These are phyloP conservation scores for Caenorhabditis latens DNA, from an alignment of 1,140 invertebrate genomes.

Conservation along the genomic window DNA sequence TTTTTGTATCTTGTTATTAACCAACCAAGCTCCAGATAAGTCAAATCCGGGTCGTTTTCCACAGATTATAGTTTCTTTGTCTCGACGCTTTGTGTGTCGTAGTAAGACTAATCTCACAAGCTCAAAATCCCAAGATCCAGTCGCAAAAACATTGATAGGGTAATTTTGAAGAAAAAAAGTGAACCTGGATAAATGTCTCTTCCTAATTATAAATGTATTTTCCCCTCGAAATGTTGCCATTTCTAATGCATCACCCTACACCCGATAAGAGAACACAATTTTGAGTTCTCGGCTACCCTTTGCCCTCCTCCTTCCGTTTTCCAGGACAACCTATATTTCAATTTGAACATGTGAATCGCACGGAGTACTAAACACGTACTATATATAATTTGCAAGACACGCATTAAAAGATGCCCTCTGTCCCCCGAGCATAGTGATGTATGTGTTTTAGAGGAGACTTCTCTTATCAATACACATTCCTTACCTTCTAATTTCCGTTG, in stretches of 20 bases:
- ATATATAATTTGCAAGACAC: constrained; percentile 39
- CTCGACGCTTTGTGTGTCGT: not conserved
- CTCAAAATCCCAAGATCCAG: too few species aligned
- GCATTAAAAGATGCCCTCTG: constrained; percentile 40
- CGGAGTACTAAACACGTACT: constrained; percentile 31
- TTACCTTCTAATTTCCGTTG: not conserved
- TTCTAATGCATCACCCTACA: not conserved
- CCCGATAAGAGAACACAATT: not conserved
- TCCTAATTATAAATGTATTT: too few species aligned
- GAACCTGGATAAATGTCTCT: too few species aligned
- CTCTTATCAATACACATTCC: constrained; percentile 36
- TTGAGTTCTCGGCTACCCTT: constrained; percentile 10
- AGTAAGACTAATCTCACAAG: not conserved
- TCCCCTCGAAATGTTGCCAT: not conserved
- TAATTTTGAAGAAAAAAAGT: too few species aligned
- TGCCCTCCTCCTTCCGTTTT: constrained; percentile 27
- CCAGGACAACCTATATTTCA: not conserved
- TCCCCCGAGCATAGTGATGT: constrained; percentile 5
- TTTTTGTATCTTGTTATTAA: too few species aligned
- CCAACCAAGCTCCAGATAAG: too few species aligned
- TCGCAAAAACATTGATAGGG: not conserved
- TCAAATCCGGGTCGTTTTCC: too few species aligned
- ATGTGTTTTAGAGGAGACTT: not conserved
- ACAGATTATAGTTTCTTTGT: constrained; percentile 16
- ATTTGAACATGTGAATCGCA: constrained; percentile 24